Conservation (phyloP, 2,797 vertebrate species). For the Melanotaenia maccullochi region DNA sequence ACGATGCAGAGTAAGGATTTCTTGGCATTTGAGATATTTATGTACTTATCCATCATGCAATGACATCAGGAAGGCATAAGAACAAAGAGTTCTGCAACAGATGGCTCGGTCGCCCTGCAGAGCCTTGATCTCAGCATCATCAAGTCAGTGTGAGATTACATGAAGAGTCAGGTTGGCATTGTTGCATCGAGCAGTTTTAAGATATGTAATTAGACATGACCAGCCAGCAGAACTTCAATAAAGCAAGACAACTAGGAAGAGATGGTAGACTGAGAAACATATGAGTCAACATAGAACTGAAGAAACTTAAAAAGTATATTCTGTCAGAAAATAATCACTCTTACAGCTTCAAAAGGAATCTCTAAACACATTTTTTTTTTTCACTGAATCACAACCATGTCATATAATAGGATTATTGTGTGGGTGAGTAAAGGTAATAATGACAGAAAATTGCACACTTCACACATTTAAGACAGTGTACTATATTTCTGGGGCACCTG, state of each 20-base stretch:
- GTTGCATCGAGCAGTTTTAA: conserved; percentile 21
- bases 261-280: neutral
- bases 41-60: conserved; percentile 11
- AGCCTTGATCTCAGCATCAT: conserved; percentile 35
- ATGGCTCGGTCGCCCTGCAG: conserved; percentile 21
- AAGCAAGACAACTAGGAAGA: neutral
- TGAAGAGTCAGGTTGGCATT: conserved; percentile 21
- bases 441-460: conserved; percentile 7
- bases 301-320: conserved; percentile 2
- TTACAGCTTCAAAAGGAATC: conserved; percentile 17
- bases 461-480: conserved; percentile 2
- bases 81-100: conserved; percentile 39
- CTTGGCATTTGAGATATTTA: neutral
- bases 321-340: conserved; percentile 8
- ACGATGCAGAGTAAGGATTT: neutral
- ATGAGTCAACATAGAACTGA: neutral
- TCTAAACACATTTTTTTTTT: neutral
- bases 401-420: conserved; percentile 13
- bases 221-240: neutral
- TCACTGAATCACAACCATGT: conserved; percentile 11
- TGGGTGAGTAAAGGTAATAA: conserved; percentile 1
- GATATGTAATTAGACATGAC: conserved; percentile 27
- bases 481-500: conserved; percentile 11
- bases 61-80: conserved; percentile 8
- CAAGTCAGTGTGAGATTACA: conserved; percentile 25